Percentiles rank a stretch among this genome's conserved stretches.
Conservation (phyloP, 2,113 vertebrate species). For the Labeo catla region DNA sequence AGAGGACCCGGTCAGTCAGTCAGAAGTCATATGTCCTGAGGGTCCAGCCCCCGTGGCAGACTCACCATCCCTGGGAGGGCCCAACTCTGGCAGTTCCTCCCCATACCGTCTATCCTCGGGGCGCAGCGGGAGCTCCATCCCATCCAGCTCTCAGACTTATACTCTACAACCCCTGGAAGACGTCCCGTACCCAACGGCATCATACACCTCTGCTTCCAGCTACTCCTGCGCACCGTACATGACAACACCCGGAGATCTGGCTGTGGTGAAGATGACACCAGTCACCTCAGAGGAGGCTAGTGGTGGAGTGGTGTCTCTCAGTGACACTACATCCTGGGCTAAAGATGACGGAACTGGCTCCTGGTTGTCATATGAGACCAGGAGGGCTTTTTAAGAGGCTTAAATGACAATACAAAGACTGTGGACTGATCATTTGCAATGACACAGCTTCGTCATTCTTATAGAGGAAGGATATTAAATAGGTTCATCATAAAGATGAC, state of each 20-base stretch:
- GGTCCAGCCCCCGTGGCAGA: slow-evolving; percentile 67
- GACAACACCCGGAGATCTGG: slow-evolving; percentile 72
- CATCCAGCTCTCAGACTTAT: slow-evolving; percentile 75
- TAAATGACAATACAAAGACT: slow-evolving; percentile 28
- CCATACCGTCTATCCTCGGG: slow-evolving; percentile 69
- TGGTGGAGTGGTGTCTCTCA: slow-evolving; percentile 55
- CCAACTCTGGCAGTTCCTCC: slow-evolving; percentile 61
- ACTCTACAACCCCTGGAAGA: slow-evolving; percentile 80
- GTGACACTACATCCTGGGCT: slow-evolving; percentile 76
- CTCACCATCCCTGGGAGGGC: slow-evolving; percentile 69
- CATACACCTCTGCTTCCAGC: slow-evolving; percentile 70
- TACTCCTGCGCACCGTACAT: slow-evolving; percentile 77
- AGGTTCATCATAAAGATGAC: slow-evolving; percentile 7
- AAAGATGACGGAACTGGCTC: slow-evolving; percentile 77
- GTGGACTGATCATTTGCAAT: slow-evolving; percentile 33
- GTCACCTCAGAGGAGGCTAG: slow-evolving; percentile 69
- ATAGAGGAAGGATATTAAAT: neutral
- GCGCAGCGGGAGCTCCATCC: slow-evolving; percentile 63
- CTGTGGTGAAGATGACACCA: slow-evolving; percentile 71
- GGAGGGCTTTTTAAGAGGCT: slow-evolving; percentile 74
- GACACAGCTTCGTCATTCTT: neutral
- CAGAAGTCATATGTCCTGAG: slow-evolving; percentile 68
- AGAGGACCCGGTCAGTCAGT: slow-evolving; percentile 72
- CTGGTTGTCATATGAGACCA: slow-evolving; percentile 80
- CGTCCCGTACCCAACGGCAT: slow-evolving; percentile 69